A percentile compares a stretch with the other conserved stretches of the same genome.
These are phyloP conservation scores for Myanophis thanlyinensis DNA, from an alignment of 2,113 vertebrate species.

Conservation along the genomic window DNA sequence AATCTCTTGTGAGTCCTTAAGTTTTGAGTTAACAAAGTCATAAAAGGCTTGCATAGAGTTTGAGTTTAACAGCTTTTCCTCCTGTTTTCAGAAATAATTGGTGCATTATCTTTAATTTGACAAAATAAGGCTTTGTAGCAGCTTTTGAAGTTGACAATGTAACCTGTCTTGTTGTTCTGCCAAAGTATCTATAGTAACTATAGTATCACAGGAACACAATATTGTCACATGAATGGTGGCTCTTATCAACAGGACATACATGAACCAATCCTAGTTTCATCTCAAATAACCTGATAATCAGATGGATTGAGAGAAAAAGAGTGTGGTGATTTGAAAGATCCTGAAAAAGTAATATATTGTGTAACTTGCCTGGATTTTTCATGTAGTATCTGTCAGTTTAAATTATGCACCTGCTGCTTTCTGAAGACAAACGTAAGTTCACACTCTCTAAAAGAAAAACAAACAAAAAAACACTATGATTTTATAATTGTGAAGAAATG, in stretches of 20 bases:
- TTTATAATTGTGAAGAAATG: background rate
- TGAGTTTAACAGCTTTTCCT: no score
- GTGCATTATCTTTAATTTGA: no score
- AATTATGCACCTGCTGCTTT: background rate
- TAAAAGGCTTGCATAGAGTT: no score
- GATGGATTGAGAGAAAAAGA: background rate
- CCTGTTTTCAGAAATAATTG: no score
- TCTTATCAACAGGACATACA: background rate
- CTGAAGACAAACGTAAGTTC: background rate
- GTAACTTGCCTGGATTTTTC: constrained; percentile 11
- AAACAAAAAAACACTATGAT: background rate
- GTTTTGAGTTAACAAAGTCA: no score
- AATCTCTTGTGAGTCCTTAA: no score
- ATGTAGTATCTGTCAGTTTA: constrained; percentile 10
- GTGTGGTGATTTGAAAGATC: background rate
- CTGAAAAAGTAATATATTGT: background rate
- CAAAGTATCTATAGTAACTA: no score
- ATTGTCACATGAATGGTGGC: background rate
- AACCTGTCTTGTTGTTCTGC: no score
- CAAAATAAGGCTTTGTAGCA: no score
- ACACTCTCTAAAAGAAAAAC: constrained; percentile 19
- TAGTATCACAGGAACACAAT: background rate
- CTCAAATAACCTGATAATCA: background rate
- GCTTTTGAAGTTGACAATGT: no score
- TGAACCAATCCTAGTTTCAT: background rate